Conservation (phyloP, 2,888 invertebrate species). For the Syritta pipiens region DNA sequence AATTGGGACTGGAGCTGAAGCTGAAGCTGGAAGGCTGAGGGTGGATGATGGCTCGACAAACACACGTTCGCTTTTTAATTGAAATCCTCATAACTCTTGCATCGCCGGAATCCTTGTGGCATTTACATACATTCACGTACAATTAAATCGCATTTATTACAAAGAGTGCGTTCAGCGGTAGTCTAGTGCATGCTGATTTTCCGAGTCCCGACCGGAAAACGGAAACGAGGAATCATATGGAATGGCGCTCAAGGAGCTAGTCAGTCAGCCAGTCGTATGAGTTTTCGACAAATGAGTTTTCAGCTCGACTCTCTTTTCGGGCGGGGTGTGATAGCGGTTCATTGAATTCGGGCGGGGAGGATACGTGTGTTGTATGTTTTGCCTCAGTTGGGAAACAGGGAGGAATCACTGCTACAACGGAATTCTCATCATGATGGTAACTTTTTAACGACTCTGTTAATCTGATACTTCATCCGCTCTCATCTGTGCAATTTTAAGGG, state of each 20-base stretch:
- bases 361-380: no score
- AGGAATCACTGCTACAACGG: slow-evolving; percentile 10
- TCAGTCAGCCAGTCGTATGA: slow-evolving; percentile 32
- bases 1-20: slow-evolving; percentile 28
- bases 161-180: slow-evolving; percentile 26
- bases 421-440: slow-evolving; percentile 21
- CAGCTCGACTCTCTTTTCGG: slow-evolving; percentile 35
- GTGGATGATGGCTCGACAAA: neutral
- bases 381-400: no score
- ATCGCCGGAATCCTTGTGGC: neutral
- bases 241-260: slow-evolving; percentile 12
- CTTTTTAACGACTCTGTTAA: slow-evolving; percentile 42
- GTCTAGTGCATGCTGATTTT: neutral
- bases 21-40: neutral
- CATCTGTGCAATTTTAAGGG: slow-evolving; percentile 33
- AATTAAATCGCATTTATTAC: slow-evolving; percentile 48
- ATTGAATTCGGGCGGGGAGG: neutral
- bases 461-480: slow-evolving; percentile 31
- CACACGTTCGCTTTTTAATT: slow-evolving; percentile 48
- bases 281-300: slow-evolving; percentile 48
- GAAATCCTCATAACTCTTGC: slow-evolving; percentile 49
- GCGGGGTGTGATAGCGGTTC: no score
- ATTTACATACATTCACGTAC: slow-evolving; percentile 18
- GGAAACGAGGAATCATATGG: neutral
- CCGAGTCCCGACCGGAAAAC: no score